Evolutionary conservation across 2,797 vertebrate genomes (phyloP), one percentile per base, ranked within the genome.

Genomic region (Mormyrops attenuatus): DNA sequence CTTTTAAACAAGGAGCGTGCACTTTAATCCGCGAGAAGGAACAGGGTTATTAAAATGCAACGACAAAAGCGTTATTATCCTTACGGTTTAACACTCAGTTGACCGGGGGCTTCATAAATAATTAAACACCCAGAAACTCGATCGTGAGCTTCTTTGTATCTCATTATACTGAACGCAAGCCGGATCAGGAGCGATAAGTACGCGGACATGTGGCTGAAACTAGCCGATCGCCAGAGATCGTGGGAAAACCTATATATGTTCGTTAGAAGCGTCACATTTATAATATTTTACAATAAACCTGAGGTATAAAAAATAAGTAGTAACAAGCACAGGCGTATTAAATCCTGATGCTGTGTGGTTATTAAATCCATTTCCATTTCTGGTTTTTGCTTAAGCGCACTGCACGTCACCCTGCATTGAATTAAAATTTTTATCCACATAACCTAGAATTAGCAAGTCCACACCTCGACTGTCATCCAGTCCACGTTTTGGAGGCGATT

Each of bases 401-500:
- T 73, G 66, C 30, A 34, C 30, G 73, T 80, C 73, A 80, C 20
- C 41, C 73, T 47, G 73, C 15, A 80, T 44, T 80, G 38, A 13
- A 20, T 80, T 80, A 3, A 9, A n/a, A 9, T 44, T 17, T 38
- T 34, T 38, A 34, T 44, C 38, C 41, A 47, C 17, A 47, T 80
- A 41, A 47, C 73, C 73, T 80, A 47, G 20, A 80, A 41, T 80
- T 80, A 44, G 4, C 13, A 73, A 80, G 38, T 87, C 90, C 88
- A 77, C 34, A 15, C n/a, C 47, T 9, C 30, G 13, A 3, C 13
- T 1, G 22, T 11, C 9, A 49, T 95, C 96, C 95, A 93, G 88
- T 95, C 94, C 96, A 92, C 13, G 93, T 95, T 95, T 96, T 87
- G 90, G 87, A 15, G 84, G 90, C 85, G 91, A 92, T 94, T 38